phyloP scores from a whole-genome alignment of 37 sponge, comb jelly and placozoan genomes.

The Tethya wilhelma region DNA sequence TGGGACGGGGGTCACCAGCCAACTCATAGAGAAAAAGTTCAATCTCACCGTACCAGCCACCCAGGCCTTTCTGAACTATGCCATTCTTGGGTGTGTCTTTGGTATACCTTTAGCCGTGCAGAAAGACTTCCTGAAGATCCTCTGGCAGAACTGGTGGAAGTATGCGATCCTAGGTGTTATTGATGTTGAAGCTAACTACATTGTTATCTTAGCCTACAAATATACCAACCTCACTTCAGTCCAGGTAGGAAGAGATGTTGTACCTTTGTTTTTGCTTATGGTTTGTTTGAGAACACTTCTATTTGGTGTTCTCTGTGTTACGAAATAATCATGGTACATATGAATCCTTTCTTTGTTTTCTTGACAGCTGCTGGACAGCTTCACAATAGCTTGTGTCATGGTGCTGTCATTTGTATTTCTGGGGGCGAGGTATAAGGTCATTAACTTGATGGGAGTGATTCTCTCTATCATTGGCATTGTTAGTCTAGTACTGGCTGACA shows the following conservation, averaged over 20 bases:
- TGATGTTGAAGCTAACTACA: constrained; percentile 87
- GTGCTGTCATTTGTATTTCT: constrained; percentile 85
- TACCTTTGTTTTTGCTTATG: neutral
- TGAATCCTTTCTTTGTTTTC: too few relatives aligned
- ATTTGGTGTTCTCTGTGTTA: neutral
- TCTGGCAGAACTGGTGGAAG: constrained; percentile 77
- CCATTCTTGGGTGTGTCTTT: constrained; percentile 60
- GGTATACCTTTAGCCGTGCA: constrained; percentile 37
- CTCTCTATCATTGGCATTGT: constrained; percentile 75
- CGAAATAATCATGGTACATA: neutral
- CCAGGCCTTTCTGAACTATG: constrained; percentile 70
- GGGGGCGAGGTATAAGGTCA: constrained; percentile 57
- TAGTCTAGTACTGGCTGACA: constrained; percentile 73
- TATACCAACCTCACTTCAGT: constrained; percentile 91
- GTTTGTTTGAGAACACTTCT: neutral
- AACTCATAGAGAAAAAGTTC: constrained; percentile 39
- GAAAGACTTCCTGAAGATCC: constrained; percentile 42
- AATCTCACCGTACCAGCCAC: constrained; percentile 63
- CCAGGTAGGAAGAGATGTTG: constrained; percentile 76
- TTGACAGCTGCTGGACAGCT: constrained; percentile 78
- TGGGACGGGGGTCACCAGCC: constrained; percentile 73
- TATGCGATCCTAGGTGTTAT: constrained; percentile 69
- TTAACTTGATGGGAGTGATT: constrained; percentile 81
- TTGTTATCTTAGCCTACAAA: constrained; percentile 75
- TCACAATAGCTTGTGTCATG: constrained; percentile 71